Base-by-base conservation (phyloP, 2,888 invertebrate genomes). In the Meteorus cinctellus region DNA sequence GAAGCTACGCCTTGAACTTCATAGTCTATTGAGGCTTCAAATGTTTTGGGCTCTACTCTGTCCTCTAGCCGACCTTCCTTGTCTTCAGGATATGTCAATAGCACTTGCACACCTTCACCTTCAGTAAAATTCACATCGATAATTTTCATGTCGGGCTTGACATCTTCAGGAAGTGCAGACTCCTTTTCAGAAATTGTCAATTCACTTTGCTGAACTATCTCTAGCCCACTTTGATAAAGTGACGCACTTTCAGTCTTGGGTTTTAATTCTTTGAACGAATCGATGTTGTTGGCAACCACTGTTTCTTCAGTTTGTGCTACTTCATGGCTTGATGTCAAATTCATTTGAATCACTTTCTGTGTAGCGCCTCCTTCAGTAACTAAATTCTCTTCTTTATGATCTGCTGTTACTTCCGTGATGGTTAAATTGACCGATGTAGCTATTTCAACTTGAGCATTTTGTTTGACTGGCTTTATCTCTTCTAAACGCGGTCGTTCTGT, bases 61-160 rank as follows among this genome's bases (percentile, higher is more conserved):
- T 84, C 80, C 6, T 76, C 78, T 41, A 86, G 77, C 55, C 78
- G 51, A 48, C 82, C 85, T 82, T 90, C 90, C 76, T 87, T 89
- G 69, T 90, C 90, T 74, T 88, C 87, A 2, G 87, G 80, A 74
- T 88, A 85, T 0, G 89, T 89, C 82, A 90, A 86, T 6, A 91
- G 93, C 16, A 95, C 90, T 83, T 91, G 92, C 65, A 95, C 80
- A 80, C 93, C 87, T 90, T 93, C 91, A 84, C 89, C 92, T 91
- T 90, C 92, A 85, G 90, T 91, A 87, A 91, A 92, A 41, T 84
- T 90, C 41, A 92, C 84, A 72, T 91, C 89, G 8, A 91, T 91
- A 31, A 86, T 89, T 84, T 94, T 94, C 76, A 88, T 87, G 77
- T 92, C 93, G 16, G 92, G 92, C 83, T 88, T 90, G 10, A 90